A percentile compares a stretch with the other conserved stretches of the same genome.
phyloP scores from a whole-genome alignment of 2,888 invertebrate species.

The Zygothrica quintamaculata region DNA sequence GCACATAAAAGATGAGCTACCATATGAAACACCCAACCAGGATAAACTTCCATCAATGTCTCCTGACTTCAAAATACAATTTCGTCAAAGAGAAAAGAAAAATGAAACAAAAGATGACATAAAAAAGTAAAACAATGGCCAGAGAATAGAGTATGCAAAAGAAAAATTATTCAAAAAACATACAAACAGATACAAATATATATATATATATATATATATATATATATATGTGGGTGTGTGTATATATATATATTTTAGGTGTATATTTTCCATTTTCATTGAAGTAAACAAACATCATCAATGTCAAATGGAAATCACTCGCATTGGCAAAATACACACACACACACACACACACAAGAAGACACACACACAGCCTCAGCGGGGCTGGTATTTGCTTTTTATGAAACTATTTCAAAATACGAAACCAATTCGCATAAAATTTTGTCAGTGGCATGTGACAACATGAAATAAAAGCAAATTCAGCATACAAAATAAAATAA shows the following conservation, averaged over 20 bases:
- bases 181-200: conserved; percentile 30
- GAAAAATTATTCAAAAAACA: conserved; percentile 56
- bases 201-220: conserved; percentile 13
- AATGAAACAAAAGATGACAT: conserved; percentile 36
- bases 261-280: conserved; percentile 78
- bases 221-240: conserved; percentile 1
- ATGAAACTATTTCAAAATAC: conserved; percentile 80
- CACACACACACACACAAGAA: conserved; percentile 4
- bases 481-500: conserved; percentile 58
- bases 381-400: conserved; percentile 68
- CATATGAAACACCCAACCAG: conserved; percentile 17
- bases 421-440: conserved; percentile 81
- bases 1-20: conserved; percentile 46
- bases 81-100: conserved; percentile 35
- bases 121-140: conserved; percentile 31
- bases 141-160: conserved; percentile 34
- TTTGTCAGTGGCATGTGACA: conserved; percentile 71
- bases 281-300: conserved; percentile 82
- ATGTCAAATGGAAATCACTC: conserved; percentile 81
- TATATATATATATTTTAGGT: conserved; percentile 39
- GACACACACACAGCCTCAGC: background rate
- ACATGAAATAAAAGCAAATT: conserved; percentile 64
- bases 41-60: conserved; percentile 52
- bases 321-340: conserved; percentile 37
- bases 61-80: conserved; percentile 55